A percentile compares a stretch with the other conserved stretches of the same genome.
Conservation (phyloP, 2,113 vertebrate genomes). For the Campylomormyrus tamandua region DNA sequence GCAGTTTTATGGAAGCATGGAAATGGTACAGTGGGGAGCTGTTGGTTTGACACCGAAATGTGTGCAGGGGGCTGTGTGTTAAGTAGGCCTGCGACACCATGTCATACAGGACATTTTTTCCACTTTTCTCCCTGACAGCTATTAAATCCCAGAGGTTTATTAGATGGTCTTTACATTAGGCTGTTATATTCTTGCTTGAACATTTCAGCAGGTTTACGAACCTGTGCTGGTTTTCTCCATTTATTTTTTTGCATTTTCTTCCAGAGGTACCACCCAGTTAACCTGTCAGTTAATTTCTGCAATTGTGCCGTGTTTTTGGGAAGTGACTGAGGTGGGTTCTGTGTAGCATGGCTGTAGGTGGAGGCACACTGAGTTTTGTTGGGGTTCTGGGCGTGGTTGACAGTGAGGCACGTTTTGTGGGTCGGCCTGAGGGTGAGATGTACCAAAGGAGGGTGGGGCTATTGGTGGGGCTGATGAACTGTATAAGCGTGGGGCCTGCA, state of each 20-base stretch:
- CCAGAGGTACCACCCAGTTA: neutral
- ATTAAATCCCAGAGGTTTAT: neutral
- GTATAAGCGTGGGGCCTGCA: no score
- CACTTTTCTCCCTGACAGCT: neutral
- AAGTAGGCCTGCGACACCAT: neutral
- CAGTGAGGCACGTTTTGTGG: neutral
- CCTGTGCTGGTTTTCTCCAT: neutral
- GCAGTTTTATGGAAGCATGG: neutral
- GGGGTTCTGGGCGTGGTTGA: neutral
- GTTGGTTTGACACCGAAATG: neutral
- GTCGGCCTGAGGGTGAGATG: neutral
- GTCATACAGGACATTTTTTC: neutral
- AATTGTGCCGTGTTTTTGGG: neutral
- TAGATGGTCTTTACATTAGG: neutral
- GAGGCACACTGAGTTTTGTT: neutral
- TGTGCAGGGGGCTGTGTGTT: neutral
- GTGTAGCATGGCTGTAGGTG: neutral
- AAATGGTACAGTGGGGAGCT: neutral
- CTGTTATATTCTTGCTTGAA: neutral
- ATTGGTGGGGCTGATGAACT: neutral
- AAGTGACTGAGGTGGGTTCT: neutral
- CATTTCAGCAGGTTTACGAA: neutral
- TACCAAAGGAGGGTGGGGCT: neutral
- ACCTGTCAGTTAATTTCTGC: neutral
- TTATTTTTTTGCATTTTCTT: neutral